Percentiles rank a stretch among this genome's conserved stretches.
Conservation (phyloP, 2,797 vertebrate genomes). For the Lutjanus argentimaculatus region DNA sequence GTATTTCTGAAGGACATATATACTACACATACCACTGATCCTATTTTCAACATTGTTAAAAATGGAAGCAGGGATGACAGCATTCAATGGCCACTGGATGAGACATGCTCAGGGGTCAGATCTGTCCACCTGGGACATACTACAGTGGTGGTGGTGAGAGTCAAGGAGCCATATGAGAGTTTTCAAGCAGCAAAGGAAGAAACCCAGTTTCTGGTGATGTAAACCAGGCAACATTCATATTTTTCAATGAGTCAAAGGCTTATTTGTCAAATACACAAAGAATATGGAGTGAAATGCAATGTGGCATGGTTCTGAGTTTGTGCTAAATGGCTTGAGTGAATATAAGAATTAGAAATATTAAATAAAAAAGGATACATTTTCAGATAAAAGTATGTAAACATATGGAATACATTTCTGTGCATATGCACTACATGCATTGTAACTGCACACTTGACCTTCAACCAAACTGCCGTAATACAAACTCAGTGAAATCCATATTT, state of each 20-base stretch:
- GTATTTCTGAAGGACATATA: slow-evolving; percentile 14
- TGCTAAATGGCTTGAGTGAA: not conserved
- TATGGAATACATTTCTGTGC: not conserved
- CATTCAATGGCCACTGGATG: slow-evolving; percentile 3
- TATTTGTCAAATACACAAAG: not conserved
- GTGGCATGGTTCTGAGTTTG: not conserved
- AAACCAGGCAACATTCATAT: not conserved
- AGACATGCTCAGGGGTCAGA: slow-evolving; percentile 8
- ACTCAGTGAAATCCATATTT: too few relatives aligned
- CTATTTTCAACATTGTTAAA: not conserved
- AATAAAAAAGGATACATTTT: not conserved
- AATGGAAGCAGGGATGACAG: not conserved
- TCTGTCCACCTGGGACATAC: slow-evolving; percentile 13
- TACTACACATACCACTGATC: not conserved
- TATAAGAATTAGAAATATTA: not conserved
- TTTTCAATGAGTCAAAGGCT: not conserved
- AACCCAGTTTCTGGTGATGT: not conserved
- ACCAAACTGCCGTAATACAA: too few relatives aligned
- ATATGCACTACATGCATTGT: too few relatives aligned
- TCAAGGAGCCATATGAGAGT: slow-evolving; percentile 10
- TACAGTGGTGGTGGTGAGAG: not conserved
- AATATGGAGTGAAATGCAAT: not conserved
- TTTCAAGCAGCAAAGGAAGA: not conserved
- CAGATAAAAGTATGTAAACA: not conserved
- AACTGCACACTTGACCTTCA: too few relatives aligned